Conservation (phyloP, 2,797 vertebrate species). For the Trachops cirrhosus region DNA sequence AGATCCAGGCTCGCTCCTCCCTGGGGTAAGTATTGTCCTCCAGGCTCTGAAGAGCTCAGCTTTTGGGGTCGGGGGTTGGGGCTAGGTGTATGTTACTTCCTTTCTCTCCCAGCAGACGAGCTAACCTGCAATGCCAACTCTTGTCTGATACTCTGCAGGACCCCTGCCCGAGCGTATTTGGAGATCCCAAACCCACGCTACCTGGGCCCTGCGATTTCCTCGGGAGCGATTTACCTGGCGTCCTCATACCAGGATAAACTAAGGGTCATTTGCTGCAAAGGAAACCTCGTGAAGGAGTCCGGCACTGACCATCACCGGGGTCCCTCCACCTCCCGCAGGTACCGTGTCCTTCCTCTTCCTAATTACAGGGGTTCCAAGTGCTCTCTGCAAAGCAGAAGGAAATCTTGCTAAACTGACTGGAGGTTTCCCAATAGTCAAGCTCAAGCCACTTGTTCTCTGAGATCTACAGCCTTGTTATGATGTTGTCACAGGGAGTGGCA, state of each 20-base stretch:
- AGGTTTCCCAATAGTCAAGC: neutral
- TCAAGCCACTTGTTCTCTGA: neutral
- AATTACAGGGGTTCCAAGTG: fast-evolving
- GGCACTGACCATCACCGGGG: slow-evolving; percentile 89
- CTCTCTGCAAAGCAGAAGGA: neutral
- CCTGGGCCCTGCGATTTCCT: slow-evolving; percentile 97
- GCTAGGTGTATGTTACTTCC: neutral
- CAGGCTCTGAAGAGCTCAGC: neutral
- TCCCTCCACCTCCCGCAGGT: slow-evolving; percentile 92
- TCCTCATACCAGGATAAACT: slow-evolving; percentile 99
- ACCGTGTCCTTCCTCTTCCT: neutral
- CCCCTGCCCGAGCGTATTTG: slow-evolving; percentile 91
- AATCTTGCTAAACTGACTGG: neutral
- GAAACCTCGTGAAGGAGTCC: slow-evolving; percentile 93
- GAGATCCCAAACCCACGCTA: slow-evolving; percentile 96
- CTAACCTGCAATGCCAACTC: neutral
- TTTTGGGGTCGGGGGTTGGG: neutral
- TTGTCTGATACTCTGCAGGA: slow-evolving; percentile 80
- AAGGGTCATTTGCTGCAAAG: slow-evolving; percentile 97
- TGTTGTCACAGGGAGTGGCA: neutral
- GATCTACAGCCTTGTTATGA: neutral
- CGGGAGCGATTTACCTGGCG: slow-evolving; percentile 95
- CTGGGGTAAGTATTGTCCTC: slow-evolving; percentile 87
- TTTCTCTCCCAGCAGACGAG: too few relatives aligned
- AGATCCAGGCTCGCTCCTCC: slow-evolving; percentile 95